Conservation (phyloP, 2,888 invertebrate species). For the Pedicia rivosa region DNA sequence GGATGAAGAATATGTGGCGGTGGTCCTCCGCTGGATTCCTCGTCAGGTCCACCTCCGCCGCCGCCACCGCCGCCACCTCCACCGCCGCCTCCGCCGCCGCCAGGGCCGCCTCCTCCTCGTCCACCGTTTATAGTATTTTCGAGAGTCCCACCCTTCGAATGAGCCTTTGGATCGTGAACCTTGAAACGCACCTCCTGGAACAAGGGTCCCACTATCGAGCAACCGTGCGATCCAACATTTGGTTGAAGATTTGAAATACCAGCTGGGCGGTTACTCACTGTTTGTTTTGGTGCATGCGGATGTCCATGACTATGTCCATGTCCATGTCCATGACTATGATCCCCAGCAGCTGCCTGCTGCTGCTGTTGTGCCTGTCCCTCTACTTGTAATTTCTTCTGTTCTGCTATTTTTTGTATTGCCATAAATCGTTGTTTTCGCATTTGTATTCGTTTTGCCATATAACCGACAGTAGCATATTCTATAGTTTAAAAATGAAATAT, state of each 20-base stretch:
- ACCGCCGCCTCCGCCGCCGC: slow-evolving; percentile 28
- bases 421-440: slow-evolving; percentile 88
- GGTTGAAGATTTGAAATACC: slow-evolving; percentile 34
- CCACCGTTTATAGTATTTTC: slow-evolving; percentile 84
- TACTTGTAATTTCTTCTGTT: slow-evolving; percentile 76
- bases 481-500: too few species aligned
- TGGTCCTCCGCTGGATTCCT: slow-evolving; percentile 26
- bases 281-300: slow-evolving; percentile 34
- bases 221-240: slow-evolving; percentile 35
- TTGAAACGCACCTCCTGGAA: slow-evolving; percentile 91
- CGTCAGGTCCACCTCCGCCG: slow-evolving; percentile 34
- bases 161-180: slow-evolving; percentile 86
- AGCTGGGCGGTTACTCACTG: slow-evolving; percentile 34
- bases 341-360: slow-evolving; percentile 44
- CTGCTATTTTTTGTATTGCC: slow-evolving; percentile 81
- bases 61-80: slow-evolving; percentile 20
- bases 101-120: slow-evolving; percentile 44
- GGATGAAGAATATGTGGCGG: slow-evolving; percentile 70
- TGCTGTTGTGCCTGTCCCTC: slow-evolving; percentile 60
- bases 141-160: slow-evolving; percentile 80
- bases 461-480: slow-evolving; percentile 97
- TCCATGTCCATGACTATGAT: slow-evolving; percentile 33
- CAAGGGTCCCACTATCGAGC: slow-evolving; percentile 45
- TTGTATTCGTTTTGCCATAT: slow-evolving; percentile 94
- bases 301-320: slow-evolving; percentile 34